Evolutionary conservation across 2,888 invertebrate species (phyloP), one percentile per base, ranked within the genome.

Genomic region (Byasa hedistus): DNA sequence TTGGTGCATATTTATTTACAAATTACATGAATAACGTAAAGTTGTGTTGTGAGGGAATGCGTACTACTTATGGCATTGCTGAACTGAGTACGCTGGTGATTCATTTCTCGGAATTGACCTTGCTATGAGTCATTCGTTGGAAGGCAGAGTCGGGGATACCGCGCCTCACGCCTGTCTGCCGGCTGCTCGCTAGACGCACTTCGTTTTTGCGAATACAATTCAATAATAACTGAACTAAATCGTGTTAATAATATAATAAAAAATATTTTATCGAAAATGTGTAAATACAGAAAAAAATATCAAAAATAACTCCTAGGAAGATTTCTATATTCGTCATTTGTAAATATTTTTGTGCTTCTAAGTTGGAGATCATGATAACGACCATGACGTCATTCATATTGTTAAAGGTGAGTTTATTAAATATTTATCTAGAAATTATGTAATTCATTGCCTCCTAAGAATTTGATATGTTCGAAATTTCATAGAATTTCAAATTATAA

Each of bases 91-190:
- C 81, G 81, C 81, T 86, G 89, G 90, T 92, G 92, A 92, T 91
- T 92, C 92, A 92, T 91, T 91, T 91, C 91, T 92, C 91, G 90
- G 92, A 92, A 92, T 92, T 92, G 92, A 92, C 92, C 92, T 92
- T 91, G 92, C 91, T 86, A 91, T 92, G 92, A 92, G 92, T 92
- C 92, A 92, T 90, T 92, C 91, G 90, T 78, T 89, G 87, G 89
- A 88, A 90, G 90, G 91, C 91, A 91, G 90, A 91, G 91, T 90
- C 83, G 92, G 92, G 92, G 91, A 92, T 92, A 91, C 91, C 92
- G 92, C 91, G 90, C 90, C 87, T 90, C 91, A 89, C 90, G 89
- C 89, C 88, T 90, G 91, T 91, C 83, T 83, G 89, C 84, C 85
- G 81, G 83, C 83, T 87, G 89, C 84, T 85, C 80, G 83, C 83